Base-by-base conservation (phyloP, 2,113 vertebrate species). In the Saccopteryx bilineata region DNA sequence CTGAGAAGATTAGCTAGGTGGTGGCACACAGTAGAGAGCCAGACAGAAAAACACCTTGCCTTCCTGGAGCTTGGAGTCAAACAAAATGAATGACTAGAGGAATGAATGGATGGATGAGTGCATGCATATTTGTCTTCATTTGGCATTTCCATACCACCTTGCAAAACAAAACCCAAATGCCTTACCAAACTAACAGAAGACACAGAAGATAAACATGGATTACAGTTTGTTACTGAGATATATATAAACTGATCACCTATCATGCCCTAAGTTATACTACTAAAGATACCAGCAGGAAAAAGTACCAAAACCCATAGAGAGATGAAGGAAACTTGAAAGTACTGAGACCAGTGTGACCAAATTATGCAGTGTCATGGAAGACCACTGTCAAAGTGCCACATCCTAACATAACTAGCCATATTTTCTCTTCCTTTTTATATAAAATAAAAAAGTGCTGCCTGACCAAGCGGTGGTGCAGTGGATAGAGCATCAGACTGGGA, bases 161-260 rank as follows among this genome's bases (percentile, higher is more conserved):
- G 52, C n/a, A 95, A 90, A 91, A 48, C 66, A 81, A 96, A 48
- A 85, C 52, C 24, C 56, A 78, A 85, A 66, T 31, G 46, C 23
- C 85, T 72, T 66, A 66, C 48, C 10, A 75, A 46, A 89, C 17
- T 86, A 31, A 95, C 58, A 69, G 72, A 93, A 96, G 46, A 90
- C 23, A 85, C n/a, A 81, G 33, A 63, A 48, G 75, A 71, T 8
- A 52, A 93, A 80, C 68, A 33, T 78, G 28, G 60, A 28, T 78
- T 65, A 68, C 1, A 12, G 33, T 75, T n/a, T 60, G 39, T 90
- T 68, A 65, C 60, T 74, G 28, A 74, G 61, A 75, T 69, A 66
- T 56, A 66, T 7, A 9, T 61, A 95, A 39, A 76, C 7, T 4
- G 12, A 74, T 1, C 54, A 56, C 52, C 46, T 48, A 66, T 63